Conservation (phyloP, 2,888 invertebrate genomes). For the Julus scanicus region DNA sequence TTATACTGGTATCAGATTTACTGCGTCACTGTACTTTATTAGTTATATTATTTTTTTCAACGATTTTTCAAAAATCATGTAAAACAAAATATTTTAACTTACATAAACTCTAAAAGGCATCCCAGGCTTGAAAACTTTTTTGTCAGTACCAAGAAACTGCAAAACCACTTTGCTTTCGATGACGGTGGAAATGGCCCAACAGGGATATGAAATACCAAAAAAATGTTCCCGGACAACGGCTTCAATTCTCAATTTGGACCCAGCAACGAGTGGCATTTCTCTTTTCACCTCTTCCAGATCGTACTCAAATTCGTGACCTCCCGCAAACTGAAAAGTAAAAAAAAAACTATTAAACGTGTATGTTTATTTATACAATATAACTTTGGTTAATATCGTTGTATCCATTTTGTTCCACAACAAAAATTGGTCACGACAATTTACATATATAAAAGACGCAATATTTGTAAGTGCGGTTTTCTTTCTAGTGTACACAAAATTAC, state of each 20-base stretch:
- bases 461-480: too few species aligned
- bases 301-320: conserved; percentile 60
- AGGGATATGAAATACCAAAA: conserved; percentile 59
- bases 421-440: too few species aligned
- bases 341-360: neutral
- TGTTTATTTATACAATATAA: too few species aligned
- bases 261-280: conserved; percentile 50
- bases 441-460: too few species aligned
- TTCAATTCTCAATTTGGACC: conserved; percentile 55
- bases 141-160: conserved; percentile 59
- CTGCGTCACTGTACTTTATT: too few species aligned
- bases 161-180: conserved; percentile 60
- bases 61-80: too few species aligned
- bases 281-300: conserved; percentile 57
- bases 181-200: conserved; percentile 59
- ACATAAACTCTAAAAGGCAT: conserved; percentile 61
- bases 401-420: too few species aligned
- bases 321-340: conserved; percentile 59
- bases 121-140: conserved; percentile 61
- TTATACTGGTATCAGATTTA: too few species aligned
- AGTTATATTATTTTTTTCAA: too few species aligned
- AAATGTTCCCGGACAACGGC: conserved; percentile 59
- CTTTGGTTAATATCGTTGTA: too few species aligned
- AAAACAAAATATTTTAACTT: too few species aligned
- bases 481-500: too few species aligned